These are phyloP conservation scores for Coenobita brevimanus DNA, from an alignment of 1,140 invertebrate species.

Conservation along the genomic window DNA sequence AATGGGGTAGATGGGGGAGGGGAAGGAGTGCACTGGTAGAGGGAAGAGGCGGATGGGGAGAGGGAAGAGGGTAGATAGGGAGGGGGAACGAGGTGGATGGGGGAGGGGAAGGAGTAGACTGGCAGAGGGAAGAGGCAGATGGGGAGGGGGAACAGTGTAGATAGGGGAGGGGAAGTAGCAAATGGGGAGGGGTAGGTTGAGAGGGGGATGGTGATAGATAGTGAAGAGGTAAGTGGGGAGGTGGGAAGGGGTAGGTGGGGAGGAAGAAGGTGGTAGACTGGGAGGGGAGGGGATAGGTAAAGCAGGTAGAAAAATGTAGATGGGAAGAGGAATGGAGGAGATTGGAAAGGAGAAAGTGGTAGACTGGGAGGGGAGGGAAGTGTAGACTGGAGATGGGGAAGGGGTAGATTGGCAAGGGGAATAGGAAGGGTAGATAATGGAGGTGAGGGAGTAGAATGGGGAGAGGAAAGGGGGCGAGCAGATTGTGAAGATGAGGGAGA, in stretches of 20 bases:
- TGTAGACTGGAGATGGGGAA: neutral
- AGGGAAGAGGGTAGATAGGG: neutral
- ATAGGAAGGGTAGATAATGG: neutral
- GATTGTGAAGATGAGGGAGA: neutral
- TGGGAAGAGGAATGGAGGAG: neutral
- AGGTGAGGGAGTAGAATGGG: neutral
- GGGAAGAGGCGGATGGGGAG: neutral
- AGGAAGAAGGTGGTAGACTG: neutral
- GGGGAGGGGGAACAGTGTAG: neutral
- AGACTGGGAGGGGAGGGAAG: neutral
- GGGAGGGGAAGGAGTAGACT: neutral
- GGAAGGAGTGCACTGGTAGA: neutral
- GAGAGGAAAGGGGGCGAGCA: neutral
- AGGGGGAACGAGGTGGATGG: neutral
- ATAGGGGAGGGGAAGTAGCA: neutral
- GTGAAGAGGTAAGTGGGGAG: neutral
- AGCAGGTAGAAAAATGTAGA: neutral
- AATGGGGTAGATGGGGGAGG: neutral
- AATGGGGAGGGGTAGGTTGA: neutral
- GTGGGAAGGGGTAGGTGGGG: neutral
- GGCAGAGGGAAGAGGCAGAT: neutral
- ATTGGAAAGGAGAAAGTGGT: neutral
- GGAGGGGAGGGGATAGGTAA: neutral
- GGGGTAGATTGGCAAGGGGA: neutral
- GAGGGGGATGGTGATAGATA: neutral